A percentile compares a stretch with the other conserved stretches of the same genome.
Evolutionary conservation across 2,113 vertebrate species (phyloP).

Genomic region (Tetrao urogallus): DNA sequence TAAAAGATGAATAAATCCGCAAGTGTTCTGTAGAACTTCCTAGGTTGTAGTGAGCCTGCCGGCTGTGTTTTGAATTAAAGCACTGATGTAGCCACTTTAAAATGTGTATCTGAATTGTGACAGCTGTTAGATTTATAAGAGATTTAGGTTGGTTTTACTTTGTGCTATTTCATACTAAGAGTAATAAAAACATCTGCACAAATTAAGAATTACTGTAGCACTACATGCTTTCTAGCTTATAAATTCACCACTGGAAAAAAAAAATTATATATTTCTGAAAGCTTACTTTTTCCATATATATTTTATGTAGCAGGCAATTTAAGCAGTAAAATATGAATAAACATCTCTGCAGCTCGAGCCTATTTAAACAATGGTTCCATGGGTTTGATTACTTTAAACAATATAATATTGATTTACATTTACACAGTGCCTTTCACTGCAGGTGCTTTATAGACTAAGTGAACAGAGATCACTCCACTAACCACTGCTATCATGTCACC

Average conservation of each 20-base stretch:
- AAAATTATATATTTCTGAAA: constrained; percentile 17
- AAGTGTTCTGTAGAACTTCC: constrained; percentile 24
- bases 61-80: constrained; percentile 50
- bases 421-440: neutral
- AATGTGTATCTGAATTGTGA: neutral
- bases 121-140: constrained; percentile 24
- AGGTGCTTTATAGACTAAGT: neutral
- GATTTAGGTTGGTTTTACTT: constrained; percentile 26
- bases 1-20: neutral
- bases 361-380: constrained; percentile 43
- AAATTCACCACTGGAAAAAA: neutral
- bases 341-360: neutral
- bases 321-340: constrained; percentile 45
- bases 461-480: neutral
- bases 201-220: constrained; percentile 46
- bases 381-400: constrained; percentile 39
- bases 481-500: neutral
- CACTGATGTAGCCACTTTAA: constrained; percentile 22
- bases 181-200: constrained; percentile 38
- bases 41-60: constrained; percentile 22
- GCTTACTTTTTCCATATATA: constrained; percentile 33
- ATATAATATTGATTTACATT: constrained; percentile 41
- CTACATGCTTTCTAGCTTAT: neutral
- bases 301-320: constrained; percentile 25
- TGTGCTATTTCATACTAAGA: constrained; percentile 2